Base-by-base conservation (phyloP, 2,113 vertebrate genomes). In the Phalacrocorax brasilianus region DNA sequence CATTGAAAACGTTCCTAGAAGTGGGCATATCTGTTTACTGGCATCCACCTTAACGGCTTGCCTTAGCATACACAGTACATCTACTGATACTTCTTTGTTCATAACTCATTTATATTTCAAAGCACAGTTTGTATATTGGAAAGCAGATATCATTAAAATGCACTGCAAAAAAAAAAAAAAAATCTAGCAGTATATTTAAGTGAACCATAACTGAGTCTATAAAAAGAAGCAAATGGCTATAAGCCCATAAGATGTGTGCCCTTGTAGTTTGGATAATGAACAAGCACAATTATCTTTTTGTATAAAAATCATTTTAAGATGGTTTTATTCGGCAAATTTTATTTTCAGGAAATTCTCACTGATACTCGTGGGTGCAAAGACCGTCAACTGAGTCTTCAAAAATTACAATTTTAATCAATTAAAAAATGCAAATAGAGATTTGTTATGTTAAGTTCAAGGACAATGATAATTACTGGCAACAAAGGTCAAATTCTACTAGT, bases 71-170 rank as follows among this genome's bases (percentile, higher is more conserved):
- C 83, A 74, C 33, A 81, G 74, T 65, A 81, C 9, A 17, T 75
- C 71, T 82, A 88, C 73, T 67, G 82, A 87, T 77, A 79, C n/a
- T 42, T 94, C 92, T 95, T 96, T 96, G 92, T 95, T 96, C 62
- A n/a, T 73, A 93, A 72, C 83, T 96, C 88, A 95, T 96, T 98
- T 80, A 77, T 94, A 91, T 96, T 97, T 97, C 93, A 97, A 98
- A 97, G 95, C 73, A 96, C 83, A 93, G 83, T 95, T 84, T 97
- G 84, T 96, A 87, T 42, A 89, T 65, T 90, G 83, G 77, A 97
- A 96, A 95, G 91, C 66, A 97, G 92, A 92, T 83, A 88, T 84
- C 82, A 97, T 85, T 85, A 86, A 88, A 97, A 97, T 91, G 88
- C 53, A 96, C 92, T 75, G 86, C 55, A 92, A 88, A 72, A 82